phyloP scores from a whole-genome alignment of 2,113 vertebrate species.

The Pomatostomus ruficeps region DNA sequence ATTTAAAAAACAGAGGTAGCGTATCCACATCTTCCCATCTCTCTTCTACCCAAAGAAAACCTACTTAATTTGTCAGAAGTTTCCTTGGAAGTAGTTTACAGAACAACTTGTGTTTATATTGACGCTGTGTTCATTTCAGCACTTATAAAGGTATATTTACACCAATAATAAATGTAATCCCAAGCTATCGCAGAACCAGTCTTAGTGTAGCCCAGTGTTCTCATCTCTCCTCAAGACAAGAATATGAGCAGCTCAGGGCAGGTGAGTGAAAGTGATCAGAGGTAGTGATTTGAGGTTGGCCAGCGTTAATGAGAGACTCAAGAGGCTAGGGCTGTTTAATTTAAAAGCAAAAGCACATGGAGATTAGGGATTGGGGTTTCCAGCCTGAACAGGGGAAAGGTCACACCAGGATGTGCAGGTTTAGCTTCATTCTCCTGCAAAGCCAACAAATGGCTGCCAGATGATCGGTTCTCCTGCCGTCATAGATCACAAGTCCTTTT shows the following conservation, averaged over 20 bases:
- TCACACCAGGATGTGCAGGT: not conserved
- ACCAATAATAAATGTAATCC: not conserved
- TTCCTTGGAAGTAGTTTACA: not conserved
- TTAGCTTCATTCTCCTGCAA: not conserved
- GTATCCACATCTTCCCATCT: not conserved
- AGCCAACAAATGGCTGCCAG: not conserved
- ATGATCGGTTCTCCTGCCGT: not conserved
- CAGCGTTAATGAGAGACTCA: not conserved
- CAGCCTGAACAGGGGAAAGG: not conserved
- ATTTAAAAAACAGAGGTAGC: not conserved
- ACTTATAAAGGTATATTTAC: not conserved
- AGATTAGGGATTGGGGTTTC: not conserved
- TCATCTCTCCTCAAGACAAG: not conserved
- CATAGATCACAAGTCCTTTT: not conserved
- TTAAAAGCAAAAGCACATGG: slow-evolving; percentile 12
- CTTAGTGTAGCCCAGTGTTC: not conserved
- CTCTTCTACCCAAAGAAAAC: not conserved
- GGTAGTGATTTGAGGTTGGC: not conserved
- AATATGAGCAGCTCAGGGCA: not conserved
- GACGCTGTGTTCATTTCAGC: not conserved
- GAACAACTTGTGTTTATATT: not conserved
- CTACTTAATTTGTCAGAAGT: not conserved
- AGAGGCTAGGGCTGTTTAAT: not conserved
- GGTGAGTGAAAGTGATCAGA: not conserved
- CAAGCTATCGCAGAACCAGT: not conserved